Evolutionary conservation across 2,888 invertebrate genomes (phyloP), one percentile per base, ranked within the genome.

Genomic region (Antheraea yamamai): DNA sequence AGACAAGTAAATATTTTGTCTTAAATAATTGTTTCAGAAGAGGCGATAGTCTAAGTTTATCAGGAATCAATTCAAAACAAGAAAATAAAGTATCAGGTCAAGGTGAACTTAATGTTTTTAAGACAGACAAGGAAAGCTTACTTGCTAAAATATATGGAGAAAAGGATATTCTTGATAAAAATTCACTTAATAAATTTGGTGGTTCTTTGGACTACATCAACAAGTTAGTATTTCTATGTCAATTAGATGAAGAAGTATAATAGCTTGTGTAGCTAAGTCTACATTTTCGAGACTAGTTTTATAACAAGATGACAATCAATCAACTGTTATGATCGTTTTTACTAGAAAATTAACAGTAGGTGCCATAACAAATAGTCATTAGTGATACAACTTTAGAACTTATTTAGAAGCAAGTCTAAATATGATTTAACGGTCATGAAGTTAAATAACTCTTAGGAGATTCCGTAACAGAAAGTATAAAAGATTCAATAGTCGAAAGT

Each of bases 71-170:
- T 20, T 39, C 39, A 8, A 70, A 70, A 20, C 18, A 23, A 23
- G 71, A 26, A 58, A 55, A 30, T n/a, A 74, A 74, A 71, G 10
- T 74, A 39, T 30, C 16, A n/a, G 74, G 70, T 6, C n/a, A 61
- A 35, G 71, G 74, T 18, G 52, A 72, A 47, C 6, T 71, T 18
- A 74, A 71, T 58, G 58, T 74, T 35, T 71, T 74, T 4, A 71
- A 70, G 26, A 74, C 74, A 71, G 52, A 74, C 12, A 71, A 20
- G 6, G n/a, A 73, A 35, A 64, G n/a, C 16, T 47, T 73, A 23
- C 26, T 35, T 16, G 47, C 73, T 58, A 47, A 47, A 20, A 64
- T 47, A 23, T 73, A 64, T n/a, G 73, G 39, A 23, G 64, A 35
- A 39, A 64, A 73, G 39, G 16, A 73, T 73, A 14, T 23, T n/a